These are phyloP conservation scores for Cybosia mesomella DNA, from an alignment of 2,888 invertebrate genomes.

Conservation along the genomic window DNA sequence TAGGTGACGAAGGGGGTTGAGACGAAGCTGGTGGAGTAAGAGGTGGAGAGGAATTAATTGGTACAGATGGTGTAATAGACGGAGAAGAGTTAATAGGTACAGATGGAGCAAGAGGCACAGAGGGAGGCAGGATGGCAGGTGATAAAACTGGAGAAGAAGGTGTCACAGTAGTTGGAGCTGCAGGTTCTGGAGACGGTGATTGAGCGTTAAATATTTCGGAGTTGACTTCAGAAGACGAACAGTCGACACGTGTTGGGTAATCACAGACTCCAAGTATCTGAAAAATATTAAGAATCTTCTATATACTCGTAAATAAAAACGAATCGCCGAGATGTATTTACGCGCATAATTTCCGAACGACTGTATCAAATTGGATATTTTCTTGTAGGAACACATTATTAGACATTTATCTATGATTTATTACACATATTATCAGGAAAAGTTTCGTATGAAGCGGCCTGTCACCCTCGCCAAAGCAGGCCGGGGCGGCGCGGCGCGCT, in stretches of 20 bases:
- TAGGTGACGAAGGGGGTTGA: slow-evolving; percentile 10
- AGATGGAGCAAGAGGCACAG: not conserved
- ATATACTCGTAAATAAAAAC: no score
- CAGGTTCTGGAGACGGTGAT: slow-evolving; percentile 1
- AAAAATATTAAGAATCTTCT: slow-evolving; percentile 48
- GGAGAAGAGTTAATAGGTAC: slow-evolving; percentile 15
- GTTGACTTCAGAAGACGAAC: slow-evolving; percentile 57
- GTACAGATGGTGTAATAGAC: slow-evolving; percentile 25
- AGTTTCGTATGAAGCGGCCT: no score
- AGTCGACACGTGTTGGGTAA: slow-evolving; percentile 88
- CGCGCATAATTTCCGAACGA: no score
- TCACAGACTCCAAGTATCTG: slow-evolving; percentile 89
- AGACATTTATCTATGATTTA: no score
- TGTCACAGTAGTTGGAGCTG: not conserved
- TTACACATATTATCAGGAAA: no score
- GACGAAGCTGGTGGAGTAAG: slow-evolving; percentile 17
- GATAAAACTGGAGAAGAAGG: not conserved
- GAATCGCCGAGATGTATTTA: no score
- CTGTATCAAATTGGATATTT: no score
- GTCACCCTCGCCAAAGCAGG: no score
- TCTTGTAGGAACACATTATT: no score
- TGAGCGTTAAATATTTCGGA: slow-evolving; percentile 22
- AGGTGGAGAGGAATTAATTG: slow-evolving; percentile 27
- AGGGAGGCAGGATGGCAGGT: slow-evolving; percentile 20
- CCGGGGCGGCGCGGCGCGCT: no score